These are phyloP conservation scores for Tor tambroides DNA, from an alignment of 2,113 vertebrate genomes.

Conservation along the genomic window DNA sequence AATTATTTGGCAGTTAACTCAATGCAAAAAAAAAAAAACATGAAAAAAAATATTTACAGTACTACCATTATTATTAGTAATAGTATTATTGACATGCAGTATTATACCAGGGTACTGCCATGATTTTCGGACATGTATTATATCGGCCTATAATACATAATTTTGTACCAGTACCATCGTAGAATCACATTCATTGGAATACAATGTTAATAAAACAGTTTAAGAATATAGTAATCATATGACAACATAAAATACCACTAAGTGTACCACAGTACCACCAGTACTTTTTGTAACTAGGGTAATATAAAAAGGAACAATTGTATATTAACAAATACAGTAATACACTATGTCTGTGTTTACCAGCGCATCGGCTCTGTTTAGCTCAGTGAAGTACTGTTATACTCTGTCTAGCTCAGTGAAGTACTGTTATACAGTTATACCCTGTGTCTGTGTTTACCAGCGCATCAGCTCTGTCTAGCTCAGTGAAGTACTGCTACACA, in stretches of 20 bases:
- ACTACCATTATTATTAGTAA: background rate
- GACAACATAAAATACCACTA: background rate
- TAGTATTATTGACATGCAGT: background rate
- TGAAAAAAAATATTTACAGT: background rate
- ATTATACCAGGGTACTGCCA: background rate
- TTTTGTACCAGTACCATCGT: background rate
- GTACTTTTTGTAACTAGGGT: background rate
- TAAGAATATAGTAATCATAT: background rate
- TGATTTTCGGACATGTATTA: background rate
- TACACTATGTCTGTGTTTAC: too few species aligned
- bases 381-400: too few species aligned
- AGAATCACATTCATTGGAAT: background rate
- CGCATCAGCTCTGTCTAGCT: too few species aligned
- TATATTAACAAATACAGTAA: background rate
- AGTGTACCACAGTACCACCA: background rate
- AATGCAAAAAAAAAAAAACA: background rate
- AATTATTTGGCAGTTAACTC: background rate
- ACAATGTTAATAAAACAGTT: background rate
- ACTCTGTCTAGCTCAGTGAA: too few species aligned
- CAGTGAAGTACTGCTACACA: too few species aligned
- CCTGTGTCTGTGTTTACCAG: too few species aligned
- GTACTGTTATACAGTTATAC: too few species aligned
- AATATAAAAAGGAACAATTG: background rate
- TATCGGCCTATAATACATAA: background rate
- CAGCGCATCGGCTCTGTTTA: too few species aligned